Evolutionary conservation across 30 jellyfish, hydroid and myxozoan genomes (phyloP).

Genomic region (Pelagia noctiluca): DNA sequence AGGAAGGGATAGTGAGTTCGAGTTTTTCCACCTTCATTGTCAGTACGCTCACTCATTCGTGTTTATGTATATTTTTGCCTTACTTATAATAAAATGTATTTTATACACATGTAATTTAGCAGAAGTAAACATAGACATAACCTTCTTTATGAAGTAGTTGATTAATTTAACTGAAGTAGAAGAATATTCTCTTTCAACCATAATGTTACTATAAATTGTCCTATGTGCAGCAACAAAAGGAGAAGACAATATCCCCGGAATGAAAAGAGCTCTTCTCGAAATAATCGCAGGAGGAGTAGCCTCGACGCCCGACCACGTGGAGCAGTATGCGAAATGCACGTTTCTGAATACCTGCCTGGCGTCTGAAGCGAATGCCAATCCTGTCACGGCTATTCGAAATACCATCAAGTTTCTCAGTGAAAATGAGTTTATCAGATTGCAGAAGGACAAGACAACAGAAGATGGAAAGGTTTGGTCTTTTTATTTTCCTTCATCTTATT

Average conservation of each 20-base stretch:
- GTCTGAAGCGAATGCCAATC: conserved; percentile 38
- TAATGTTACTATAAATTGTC: neutral
- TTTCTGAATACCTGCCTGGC: conserved; percentile 85
- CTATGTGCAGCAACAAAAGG: conserved; percentile 34
- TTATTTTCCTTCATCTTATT: neutral
- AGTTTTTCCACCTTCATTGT: no score
- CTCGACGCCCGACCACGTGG: conserved; percentile 72
- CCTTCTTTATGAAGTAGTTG: no score
- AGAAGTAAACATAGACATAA: no score
- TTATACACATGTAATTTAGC: no score
- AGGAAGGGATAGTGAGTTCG: no score
- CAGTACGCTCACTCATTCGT: no score
- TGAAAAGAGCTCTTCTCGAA: conserved; percentile 96
- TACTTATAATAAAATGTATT: no score
- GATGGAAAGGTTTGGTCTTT: neutral
- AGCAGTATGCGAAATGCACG: conserved; percentile 84
- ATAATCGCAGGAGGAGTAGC: conserved; percentile 95
- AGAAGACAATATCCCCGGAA: conserved; percentile 49
- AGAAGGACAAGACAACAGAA: neutral
- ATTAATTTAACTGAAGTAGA: neutral
- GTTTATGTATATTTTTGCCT: no score
- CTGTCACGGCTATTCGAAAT: conserved; percentile 52
- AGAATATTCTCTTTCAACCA: neutral
- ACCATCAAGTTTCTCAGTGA: conserved; percentile 82
- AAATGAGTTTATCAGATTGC: conserved; percentile 78